Evolutionary conservation across 2,888 invertebrate genomes (phyloP).

Genomic region (Alloscopus bannaensis): DNA sequence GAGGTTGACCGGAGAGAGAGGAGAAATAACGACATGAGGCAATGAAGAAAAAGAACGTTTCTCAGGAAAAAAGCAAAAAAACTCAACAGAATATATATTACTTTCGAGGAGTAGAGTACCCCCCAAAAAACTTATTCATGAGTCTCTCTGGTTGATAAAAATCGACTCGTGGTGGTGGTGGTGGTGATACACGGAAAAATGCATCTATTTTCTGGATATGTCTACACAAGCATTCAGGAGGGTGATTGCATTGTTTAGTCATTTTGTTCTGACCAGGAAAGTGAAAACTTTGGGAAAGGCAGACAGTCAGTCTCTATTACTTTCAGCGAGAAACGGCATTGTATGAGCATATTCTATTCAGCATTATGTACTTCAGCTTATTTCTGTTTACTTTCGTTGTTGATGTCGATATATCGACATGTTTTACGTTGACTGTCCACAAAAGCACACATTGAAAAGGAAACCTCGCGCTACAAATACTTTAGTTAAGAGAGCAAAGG

Average conservation of each 20-base stretch:
- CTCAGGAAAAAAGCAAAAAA: constrained; percentile 16
- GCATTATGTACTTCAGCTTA: too few species aligned
- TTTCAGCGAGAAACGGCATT: neutral
- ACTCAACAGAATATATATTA: constrained; percentile 29
- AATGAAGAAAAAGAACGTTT: constrained; percentile 23
- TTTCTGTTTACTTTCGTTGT: neutral
- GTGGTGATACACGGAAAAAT: too few species aligned
- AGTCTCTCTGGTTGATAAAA: neutral
- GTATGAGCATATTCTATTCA: neutral
- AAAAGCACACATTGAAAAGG: neutral
- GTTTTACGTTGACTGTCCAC: neutral
- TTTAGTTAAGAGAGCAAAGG: too few species aligned
- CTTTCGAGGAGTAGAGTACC: constrained; percentile 6
- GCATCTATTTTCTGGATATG: too few species aligned
- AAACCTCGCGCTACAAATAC: too few species aligned
- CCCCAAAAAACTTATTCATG: constrained; percentile 1
- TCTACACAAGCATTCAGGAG: too few species aligned
- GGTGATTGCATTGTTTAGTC: too few species aligned
- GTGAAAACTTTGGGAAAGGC: too few species aligned
- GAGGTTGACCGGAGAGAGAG: constrained; percentile 36
- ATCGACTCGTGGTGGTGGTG: constrained; percentile 5
- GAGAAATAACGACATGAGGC: constrained; percentile 42
- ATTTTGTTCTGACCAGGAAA: too few species aligned
- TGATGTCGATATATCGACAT: constrained; percentile 12
- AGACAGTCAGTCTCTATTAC: too few species aligned